phyloP scores from a whole-genome alignment of 37 sponge, comb jelly and placozoan species.

The Ianthella basta region DNA sequence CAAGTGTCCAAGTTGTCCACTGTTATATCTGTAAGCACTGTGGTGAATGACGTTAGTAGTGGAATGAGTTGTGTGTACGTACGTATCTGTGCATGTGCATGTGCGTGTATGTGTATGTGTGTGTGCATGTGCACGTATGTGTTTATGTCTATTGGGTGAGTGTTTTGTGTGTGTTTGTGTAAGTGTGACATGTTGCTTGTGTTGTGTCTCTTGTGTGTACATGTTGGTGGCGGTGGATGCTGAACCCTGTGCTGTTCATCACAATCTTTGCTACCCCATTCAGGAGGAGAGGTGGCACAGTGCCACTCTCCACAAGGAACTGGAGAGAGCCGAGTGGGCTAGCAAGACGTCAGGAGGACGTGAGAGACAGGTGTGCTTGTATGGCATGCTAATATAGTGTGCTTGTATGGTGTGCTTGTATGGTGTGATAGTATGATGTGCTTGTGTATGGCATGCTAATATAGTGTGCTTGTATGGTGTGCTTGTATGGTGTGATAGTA shows the following conservation, averaged over 20 bases:
- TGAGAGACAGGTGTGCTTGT: conserved; percentile 34
- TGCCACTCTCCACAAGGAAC: conserved; percentile 15
- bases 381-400: no score
- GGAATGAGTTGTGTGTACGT: neutral
- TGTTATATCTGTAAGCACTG: conserved; percentile 11
- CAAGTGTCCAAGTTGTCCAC: conserved; percentile 40
- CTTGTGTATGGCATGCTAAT: no score
- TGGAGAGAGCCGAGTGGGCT: conserved; percentile 31
- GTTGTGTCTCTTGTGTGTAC: neutral
- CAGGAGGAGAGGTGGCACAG: conserved; percentile 50
- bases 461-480: no score
- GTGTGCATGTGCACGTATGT: neutral
- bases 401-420: no score
- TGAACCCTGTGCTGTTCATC: no score
- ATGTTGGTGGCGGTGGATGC: neutral
- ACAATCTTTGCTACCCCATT: neutral
- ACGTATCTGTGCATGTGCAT: neutral
- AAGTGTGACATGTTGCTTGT: neutral
- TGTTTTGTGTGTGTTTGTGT: neutral
- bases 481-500: no score
- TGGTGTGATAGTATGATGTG: no score
- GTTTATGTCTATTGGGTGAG: conserved; percentile 36
- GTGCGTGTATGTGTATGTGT: conserved; percentile 21
- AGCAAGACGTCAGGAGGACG: conserved; percentile 40
- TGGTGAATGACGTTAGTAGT: neutral